Percentiles rank a stretch among this genome's conserved stretches.
These are phyloP conservation scores for Coracias cyanogaster DNA, from an alignment of 2,797 vertebrate species.

Conservation along the genomic window DNA sequence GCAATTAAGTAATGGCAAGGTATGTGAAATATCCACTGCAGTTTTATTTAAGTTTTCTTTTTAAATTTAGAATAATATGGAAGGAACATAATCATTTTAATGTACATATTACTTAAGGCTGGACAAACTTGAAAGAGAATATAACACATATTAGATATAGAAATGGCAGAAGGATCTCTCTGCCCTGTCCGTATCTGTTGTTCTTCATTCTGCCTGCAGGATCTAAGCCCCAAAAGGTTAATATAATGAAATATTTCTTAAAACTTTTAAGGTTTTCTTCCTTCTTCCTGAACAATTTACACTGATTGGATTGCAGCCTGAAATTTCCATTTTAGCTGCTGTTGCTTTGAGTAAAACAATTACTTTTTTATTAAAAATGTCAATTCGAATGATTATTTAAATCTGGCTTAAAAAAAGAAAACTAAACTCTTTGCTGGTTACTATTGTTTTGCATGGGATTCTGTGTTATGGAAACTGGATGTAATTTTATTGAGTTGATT, in stretches of 20 bases:
- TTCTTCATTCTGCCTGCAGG: conserved; percentile 30
- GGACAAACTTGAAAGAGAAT: background rate
- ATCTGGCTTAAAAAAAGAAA: background rate
- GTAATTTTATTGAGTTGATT: conserved; percentile 55
- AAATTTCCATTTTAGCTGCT: conserved; percentile 62
- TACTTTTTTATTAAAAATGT: conserved; percentile 74
- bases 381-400: conserved; percentile 63
- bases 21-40: background rate
- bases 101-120: background rate
- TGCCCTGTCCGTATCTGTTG: background rate
- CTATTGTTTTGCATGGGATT: conserved; percentile 41
- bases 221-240: conserved; percentile 43
- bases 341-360: conserved; percentile 68
- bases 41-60: background rate
- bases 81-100: background rate
- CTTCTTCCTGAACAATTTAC: conserved; percentile 54
- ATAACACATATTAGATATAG: background rate
- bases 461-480: conserved; percentile 42
- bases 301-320: conserved; percentile 58
- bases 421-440: background rate
- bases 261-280: background rate
- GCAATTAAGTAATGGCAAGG: background rate
- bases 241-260: background rate
- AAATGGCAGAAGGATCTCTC: conserved; percentile 3
- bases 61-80: background rate